A percentile compares a stretch with the other conserved stretches of the same genome.
Conservation (phyloP, 2,888 invertebrate genomes). For the Copidosoma aretas region DNA sequence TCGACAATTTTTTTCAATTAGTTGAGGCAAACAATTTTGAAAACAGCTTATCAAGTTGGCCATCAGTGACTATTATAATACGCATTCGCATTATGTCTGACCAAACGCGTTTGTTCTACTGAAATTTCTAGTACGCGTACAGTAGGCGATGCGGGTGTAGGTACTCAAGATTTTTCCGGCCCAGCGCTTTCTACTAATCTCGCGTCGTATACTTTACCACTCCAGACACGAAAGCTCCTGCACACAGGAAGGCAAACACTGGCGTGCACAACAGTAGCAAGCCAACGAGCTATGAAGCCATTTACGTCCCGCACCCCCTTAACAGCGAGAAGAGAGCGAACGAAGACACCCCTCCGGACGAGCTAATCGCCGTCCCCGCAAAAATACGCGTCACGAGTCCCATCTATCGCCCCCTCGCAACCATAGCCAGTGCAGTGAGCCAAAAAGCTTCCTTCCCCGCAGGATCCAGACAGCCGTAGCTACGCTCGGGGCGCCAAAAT, state of each 20-base stretch:
- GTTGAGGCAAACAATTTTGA: no score
- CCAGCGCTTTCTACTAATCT: no score
- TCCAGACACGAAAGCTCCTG: no score
- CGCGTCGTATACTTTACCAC: no score
- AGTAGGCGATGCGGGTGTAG: no score
- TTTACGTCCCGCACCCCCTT: neutral
- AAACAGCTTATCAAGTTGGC: no score
- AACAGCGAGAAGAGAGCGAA: neutral
- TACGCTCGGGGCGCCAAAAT: conserved; percentile 18
- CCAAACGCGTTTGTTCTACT: no score
- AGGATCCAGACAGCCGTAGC: neutral
- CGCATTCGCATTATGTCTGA: no score
- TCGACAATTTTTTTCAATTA: no score
- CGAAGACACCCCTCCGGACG: neutral
- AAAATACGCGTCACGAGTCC: neutral
- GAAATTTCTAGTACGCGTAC: no score
- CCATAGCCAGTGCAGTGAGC: neutral
- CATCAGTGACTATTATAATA: no score
- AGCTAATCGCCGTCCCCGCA: neutral
- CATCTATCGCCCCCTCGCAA: neutral
- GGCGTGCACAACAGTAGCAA: neutral
- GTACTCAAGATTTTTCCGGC: no score
- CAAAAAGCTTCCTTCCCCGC: conserved; percentile 7
- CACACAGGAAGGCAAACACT: neutral
- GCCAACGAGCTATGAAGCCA: neutral